Base-by-base conservation (phyloP, 2,888 invertebrate species). In the Dinocampus coccinellae region DNA sequence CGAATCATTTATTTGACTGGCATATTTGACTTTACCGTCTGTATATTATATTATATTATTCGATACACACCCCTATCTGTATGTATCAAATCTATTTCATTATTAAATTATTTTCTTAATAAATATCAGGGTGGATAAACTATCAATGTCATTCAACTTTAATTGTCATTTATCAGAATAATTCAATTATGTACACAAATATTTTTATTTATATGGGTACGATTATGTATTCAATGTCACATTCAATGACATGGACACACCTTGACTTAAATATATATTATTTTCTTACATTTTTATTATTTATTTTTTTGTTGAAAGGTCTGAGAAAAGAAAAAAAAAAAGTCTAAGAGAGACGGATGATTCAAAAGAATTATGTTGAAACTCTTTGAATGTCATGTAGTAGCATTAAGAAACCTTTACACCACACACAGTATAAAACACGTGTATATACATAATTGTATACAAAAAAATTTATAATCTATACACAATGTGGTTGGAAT, bases 401-500 rank as follows among this genome's bases (percentile, higher is more conserved):
- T 24, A 26, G 24, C 55, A n/a, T 55, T 55, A 24, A 26, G 24
- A 26, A n/a, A 13, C 55, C 11, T 55, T 55, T 24, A 3, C 24
- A 47, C 47, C 47, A 16, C 47, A 47, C 22, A 16, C 26, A 63
- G 22, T 61, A 36, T 36, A 64, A 64, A 36, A 65, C 36, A 33
- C 2, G 55, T 57, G 16, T 63, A 22, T 55, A 42, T 53, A 61
- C 22, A n/a, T 34, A 26, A 16, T n/a, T n/a, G 22, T 33, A 36
- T 22, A 26, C 33, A 34, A n/a, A n/a, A n/a, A n/a, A 33, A 13
- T 57, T 42, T 34, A 58, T 20, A 26, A 16, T 29, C 24, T 72
- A 69, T 73, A 26, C 13, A 55, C 73, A 70, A 52, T 73, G 68
- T 75, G 68, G 47, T 52, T 42, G 55, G 62, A 73, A 75, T 76